These are phyloP conservation scores for Drosophila koepferae DNA, from an alignment of 2,888 invertebrate genomes.

Conservation along the genomic window DNA sequence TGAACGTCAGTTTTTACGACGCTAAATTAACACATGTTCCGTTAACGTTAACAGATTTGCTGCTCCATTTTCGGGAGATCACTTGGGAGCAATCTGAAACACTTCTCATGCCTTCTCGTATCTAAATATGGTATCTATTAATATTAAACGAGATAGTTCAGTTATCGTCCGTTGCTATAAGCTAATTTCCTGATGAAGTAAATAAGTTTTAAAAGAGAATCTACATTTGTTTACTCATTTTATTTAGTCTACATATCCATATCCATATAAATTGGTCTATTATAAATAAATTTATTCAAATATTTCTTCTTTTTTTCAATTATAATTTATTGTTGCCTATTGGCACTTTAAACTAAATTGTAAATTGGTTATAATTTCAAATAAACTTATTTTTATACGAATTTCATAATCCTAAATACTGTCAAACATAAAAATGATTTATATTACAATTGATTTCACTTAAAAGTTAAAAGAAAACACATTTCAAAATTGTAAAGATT, in stretches of 20 bases:
- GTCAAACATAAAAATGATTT: no score
- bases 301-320: no score
- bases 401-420: no score
- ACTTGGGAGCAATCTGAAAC: constrained; percentile 23
- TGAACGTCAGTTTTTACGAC: constrained; percentile 64
- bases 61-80: constrained; percentile 10
- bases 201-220: neutral
- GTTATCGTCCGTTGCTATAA: constrained; percentile 23
- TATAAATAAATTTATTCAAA: neutral
- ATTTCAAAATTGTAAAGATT: no score
- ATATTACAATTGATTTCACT: no score
- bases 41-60: constrained; percentile 64
- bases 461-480: no score
- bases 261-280: no score
- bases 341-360: no score
- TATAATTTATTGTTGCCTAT: no score
- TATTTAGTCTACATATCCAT: neutral
- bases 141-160: constrained; percentile 47
- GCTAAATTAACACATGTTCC: constrained; percentile 73
- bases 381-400: no score
- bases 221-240: neutral
- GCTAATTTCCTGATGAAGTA: neutral
- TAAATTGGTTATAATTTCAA: no score
- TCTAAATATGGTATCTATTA: constrained; percentile 33
- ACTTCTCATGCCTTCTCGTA: constrained; percentile 5